Evolutionary conservation across 1,140 invertebrate genomes (phyloP).

Genomic region (Sycobia sp.): DNA sequence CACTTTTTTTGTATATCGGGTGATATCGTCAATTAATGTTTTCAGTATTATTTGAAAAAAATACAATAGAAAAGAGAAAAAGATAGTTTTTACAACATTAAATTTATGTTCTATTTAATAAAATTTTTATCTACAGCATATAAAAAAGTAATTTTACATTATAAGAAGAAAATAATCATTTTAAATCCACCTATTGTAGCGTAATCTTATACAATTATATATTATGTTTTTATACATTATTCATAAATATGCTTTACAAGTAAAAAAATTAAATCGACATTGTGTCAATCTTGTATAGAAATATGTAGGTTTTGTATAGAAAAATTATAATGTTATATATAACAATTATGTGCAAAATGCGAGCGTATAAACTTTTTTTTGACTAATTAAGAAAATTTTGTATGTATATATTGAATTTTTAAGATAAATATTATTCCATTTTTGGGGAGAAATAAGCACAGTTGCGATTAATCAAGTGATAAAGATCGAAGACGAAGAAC

Average conservation of each 20-base stretch:
- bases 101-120: conserved; percentile 28
- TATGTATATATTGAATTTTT: conserved; percentile 31
- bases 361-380: not conserved
- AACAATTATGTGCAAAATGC: not conserved
- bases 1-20: conserved; percentile 28
- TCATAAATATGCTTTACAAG: conserved; percentile 9
- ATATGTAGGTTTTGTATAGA: conserved; percentile 25
- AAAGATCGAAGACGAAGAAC: conserved; percentile 7
- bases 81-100: conserved; percentile 5
- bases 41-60: conserved; percentile 31
- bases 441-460: conserved; percentile 22
- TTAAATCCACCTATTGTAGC: conserved; percentile 26
- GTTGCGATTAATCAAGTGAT: conserved; percentile 26
- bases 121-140: conserved; percentile 30
- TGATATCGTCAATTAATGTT: conserved; percentile 30
- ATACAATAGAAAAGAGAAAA: not conserved
- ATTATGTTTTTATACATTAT: conserved; percentile 32
- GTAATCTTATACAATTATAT: conserved; percentile 23
- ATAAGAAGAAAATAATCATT: conserved; percentile 27
- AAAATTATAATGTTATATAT: conserved; percentile 16
- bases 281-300: conserved; percentile 2
- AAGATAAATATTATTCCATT: conserved; percentile 30
- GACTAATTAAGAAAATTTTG: conserved; percentile 26
- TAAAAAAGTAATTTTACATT: conserved; percentile 27
- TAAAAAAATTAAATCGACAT: conserved; percentile 9